Evolutionary conservation across 2,888 invertebrate genomes (phyloP).

Genomic region (Drosophila sordidula): DNA sequence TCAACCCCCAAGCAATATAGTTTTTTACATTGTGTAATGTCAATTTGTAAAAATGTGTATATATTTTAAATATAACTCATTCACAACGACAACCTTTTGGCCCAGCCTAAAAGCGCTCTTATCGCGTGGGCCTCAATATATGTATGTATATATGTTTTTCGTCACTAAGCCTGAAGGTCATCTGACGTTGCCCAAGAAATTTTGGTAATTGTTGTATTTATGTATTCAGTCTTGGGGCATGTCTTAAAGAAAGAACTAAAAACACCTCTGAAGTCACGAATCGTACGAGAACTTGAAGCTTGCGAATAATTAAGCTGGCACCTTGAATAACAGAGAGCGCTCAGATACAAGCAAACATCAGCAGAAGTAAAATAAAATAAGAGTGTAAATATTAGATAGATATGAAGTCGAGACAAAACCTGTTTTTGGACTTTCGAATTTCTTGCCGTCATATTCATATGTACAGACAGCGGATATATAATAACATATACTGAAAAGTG

Average conservation of each 20-base stretch:
- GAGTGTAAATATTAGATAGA: constrained; percentile 25
- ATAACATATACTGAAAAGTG: constrained; percentile 18
- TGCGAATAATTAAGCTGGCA: constrained; percentile 15
- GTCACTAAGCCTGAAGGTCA: constrained; percentile 20
- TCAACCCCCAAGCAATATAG: neutral
- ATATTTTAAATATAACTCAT: neutral
- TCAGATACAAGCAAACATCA: constrained; percentile 6
- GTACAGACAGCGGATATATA: constrained; percentile 6
- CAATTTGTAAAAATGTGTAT: no score
- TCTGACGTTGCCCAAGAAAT: constrained; percentile 8
- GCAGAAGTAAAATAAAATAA: constrained; percentile 1
- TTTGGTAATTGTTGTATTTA: constrained; percentile 13
- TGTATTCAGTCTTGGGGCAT: constrained; percentile 10
- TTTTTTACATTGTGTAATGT: no score
- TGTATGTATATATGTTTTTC: constrained; percentile 1
- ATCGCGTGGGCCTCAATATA: constrained; percentile 21
- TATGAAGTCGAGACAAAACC: constrained; percentile 43
- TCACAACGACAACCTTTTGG: neutral
- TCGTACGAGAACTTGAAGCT: constrained; percentile 8
- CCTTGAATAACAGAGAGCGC: constrained; percentile 14
- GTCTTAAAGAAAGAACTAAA: constrained; percentile 21
- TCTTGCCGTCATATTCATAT: constrained; percentile 37
- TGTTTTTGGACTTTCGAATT: constrained; percentile 58
- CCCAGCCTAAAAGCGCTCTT: constrained; percentile 11
- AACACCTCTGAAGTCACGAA: constrained; percentile 31